Evolutionary conservation across 2,113 vertebrate species (phyloP).

Genomic region (Malurus cyaneus): DNA sequence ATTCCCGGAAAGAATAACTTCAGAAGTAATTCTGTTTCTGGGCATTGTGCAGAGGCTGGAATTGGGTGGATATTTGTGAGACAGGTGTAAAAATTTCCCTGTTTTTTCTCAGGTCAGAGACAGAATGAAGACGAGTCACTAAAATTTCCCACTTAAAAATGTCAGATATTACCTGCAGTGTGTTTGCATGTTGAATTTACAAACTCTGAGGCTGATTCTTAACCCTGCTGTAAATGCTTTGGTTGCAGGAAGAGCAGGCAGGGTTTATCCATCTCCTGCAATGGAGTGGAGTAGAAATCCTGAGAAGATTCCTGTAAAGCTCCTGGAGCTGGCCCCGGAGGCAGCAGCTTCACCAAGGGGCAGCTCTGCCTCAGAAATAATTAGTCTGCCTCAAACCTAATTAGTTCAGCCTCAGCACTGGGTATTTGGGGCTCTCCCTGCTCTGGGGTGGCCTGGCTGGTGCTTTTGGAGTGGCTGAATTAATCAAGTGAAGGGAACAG

Average conservation of each 20-base stretch:
- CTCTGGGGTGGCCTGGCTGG: background rate
- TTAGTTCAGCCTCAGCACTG: conserved; percentile 2
- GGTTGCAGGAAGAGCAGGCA: background rate
- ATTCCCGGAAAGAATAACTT: background rate
- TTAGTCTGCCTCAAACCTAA: conserved; percentile 14
- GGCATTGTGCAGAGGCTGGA: background rate
- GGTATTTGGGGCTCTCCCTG: background rate
- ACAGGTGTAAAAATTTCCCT: background rate
- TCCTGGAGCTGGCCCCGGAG: background rate
- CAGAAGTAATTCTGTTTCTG: background rate
- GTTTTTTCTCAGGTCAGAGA: background rate
- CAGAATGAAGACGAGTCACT: background rate
- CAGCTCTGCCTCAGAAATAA: conserved; percentile 15
- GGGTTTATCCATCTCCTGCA: background rate
- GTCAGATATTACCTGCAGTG: background rate
- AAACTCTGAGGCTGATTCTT: background rate
- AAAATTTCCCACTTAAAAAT: background rate
- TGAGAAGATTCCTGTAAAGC: background rate
- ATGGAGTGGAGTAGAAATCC: background rate
- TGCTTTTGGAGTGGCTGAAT: background rate
- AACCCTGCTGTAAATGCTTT: background rate
- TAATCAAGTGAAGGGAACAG: background rate
- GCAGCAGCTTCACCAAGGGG: background rate
- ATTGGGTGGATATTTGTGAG: background rate
- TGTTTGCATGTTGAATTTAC: background rate